Percentiles rank a stretch among this genome's conserved stretches.
Conservation (phyloP, 1,140 invertebrate genomes). For the Drosophila oshimai region DNA sequence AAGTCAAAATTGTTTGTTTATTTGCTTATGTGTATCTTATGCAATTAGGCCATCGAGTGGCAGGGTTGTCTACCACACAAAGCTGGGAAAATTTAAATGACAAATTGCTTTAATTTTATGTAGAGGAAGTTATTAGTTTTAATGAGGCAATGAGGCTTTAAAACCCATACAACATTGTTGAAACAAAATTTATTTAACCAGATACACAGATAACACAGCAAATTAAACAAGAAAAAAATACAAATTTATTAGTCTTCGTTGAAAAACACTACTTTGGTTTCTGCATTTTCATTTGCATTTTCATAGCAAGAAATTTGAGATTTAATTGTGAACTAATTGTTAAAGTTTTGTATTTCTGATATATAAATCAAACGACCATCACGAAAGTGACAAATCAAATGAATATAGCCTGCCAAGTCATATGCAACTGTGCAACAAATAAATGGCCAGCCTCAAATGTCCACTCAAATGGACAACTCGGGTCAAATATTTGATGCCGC, state of each 20-base stretch:
- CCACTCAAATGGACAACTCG: not conserved
- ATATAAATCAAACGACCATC: no score
- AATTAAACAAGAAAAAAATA: no score
- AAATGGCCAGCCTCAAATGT: constrained; percentile 2
- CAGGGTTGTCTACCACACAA: not conserved
- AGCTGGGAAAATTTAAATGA: constrained; percentile 4
- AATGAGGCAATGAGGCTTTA: not conserved
- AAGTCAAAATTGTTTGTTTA: constrained; percentile 19
- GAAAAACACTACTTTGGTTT: no score
- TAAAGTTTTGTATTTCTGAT: no score
- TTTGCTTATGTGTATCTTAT: constrained; percentile 13
- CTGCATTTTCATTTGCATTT: not conserved
- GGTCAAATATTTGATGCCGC: constrained; percentile 1
- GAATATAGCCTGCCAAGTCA: not conserved
- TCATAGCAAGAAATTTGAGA: not conserved
- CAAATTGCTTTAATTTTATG: not conserved
- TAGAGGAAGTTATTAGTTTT: not conserved
- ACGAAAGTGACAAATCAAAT: no score
- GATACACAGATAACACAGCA: not conserved
- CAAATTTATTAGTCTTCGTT: no score
- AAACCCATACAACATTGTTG: not conserved
- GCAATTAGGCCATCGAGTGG: constrained; percentile 2
- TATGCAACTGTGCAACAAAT: not conserved
- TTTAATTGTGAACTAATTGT: no score
- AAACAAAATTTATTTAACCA: not conserved